These are phyloP conservation scores for Plusia festucae DNA, from an alignment of 2,888 invertebrate genomes.

Conservation along the genomic window DNA sequence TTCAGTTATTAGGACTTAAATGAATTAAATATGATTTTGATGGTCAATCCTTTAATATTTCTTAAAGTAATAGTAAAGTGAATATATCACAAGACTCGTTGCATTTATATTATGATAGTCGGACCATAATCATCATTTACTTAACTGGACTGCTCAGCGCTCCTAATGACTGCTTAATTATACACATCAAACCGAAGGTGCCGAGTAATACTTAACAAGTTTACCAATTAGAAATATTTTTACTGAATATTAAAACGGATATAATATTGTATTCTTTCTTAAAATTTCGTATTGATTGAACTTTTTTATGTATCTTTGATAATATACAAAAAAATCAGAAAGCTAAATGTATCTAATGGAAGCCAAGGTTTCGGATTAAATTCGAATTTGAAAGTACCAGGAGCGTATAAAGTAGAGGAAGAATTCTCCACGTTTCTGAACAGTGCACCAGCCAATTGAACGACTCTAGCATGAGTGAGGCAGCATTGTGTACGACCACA, in stretches of 20 bases:
- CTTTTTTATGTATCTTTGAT: too few species aligned
- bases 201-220: slow-evolving; percentile 28
- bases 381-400: slow-evolving; percentile 20
- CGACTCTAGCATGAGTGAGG: slow-evolving; percentile 33
- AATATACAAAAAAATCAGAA: too few species aligned
- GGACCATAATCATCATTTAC: slow-evolving; percentile 53
- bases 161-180: slow-evolving; percentile 45
- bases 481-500: slow-evolving; percentile 25
- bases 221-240: slow-evolving; percentile 35
- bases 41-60: too few species aligned
- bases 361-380: not conserved
- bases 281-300: too few species aligned
- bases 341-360: not conserved
- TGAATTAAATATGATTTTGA: too few species aligned
- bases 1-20: too few species aligned
- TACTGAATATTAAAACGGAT: slow-evolving; percentile 20
- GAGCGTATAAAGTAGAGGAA: slow-evolving; percentile 7
- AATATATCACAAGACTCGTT: slow-evolving; percentile 37
- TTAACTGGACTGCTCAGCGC: slow-evolving; percentile 41
- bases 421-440: slow-evolving; percentile 38
- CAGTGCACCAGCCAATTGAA: slow-evolving; percentile 47
- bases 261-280: too few species aligned
- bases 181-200: slow-evolving; percentile 36
- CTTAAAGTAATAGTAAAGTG: not conserved
- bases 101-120: slow-evolving; percentile 49